These are phyloP conservation scores for Amazona guildingii DNA, from an alignment of 2,113 vertebrate genomes.

Conservation along the genomic window DNA sequence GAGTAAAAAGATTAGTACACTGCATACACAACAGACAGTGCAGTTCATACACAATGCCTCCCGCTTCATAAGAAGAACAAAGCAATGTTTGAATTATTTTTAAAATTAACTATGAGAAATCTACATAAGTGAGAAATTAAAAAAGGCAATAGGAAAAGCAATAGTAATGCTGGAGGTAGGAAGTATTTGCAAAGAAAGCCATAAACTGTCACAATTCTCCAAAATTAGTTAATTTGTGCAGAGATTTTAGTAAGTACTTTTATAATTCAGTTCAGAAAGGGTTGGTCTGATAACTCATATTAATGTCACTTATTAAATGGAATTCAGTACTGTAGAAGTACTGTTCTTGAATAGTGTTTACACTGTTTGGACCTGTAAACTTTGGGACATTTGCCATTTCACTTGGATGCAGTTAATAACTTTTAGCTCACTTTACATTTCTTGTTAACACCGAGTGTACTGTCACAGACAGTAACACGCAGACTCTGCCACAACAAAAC, in stretches of 20 bases:
- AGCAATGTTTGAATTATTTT: neutral
- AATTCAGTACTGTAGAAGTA: neutral
- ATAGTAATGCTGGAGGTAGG: neutral
- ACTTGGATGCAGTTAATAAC: neutral
- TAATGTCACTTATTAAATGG: neutral
- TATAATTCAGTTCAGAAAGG: neutral
- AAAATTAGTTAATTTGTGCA: neutral
- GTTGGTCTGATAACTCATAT: neutral
- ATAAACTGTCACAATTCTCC: neutral
- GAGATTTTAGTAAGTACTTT: neutral
- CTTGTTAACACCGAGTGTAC: neutral
- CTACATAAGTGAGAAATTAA: neutral
- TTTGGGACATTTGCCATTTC: neutral
- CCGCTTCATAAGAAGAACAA: neutral
- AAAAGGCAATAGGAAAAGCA: neutral
- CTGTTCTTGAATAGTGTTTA: neutral
- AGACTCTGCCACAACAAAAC: neutral
- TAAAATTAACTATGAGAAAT: neutral
- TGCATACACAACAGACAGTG: neutral
- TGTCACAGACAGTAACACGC: neutral
- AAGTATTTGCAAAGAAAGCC: neutral
- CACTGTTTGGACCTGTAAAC: neutral
- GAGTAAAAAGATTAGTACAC: neutral
- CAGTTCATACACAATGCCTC: neutral
- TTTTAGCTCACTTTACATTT: neutral